Percentiles rank a stretch among this genome's conserved stretches.
Evolutionary conservation across 2,797 vertebrate genomes (phyloP).

Genomic region (Stomatorhinus walkeri): DNA sequence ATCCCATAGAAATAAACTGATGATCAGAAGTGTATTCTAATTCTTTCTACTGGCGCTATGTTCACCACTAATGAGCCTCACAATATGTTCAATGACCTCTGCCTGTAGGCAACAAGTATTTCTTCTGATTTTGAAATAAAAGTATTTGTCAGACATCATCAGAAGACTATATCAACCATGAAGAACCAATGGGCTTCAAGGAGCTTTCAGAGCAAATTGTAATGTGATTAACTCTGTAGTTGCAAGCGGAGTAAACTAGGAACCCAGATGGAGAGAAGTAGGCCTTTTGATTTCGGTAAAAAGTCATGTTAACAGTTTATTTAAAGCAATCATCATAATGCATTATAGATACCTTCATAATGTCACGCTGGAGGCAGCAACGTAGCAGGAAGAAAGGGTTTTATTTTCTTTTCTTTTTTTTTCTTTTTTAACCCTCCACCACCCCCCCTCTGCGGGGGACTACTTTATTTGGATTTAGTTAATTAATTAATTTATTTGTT

Average conservation of each 20-base stretch:
- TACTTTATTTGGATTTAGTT: no score
- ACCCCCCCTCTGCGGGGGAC: no score
- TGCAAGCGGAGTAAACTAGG: neutral
- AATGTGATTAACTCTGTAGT: neutral
- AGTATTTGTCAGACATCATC: neutral
- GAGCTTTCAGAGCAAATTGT: neutral
- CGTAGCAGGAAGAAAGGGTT: no score
- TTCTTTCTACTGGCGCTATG: neutral
- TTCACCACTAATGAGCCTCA: neutral
- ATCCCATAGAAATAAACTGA: neutral
- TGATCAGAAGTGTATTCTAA: neutral
- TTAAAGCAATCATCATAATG: neutral
- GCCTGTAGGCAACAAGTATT: neutral
- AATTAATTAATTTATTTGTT: no score
- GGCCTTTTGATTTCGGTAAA: neutral
- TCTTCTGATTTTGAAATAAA: neutral
- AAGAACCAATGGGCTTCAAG: neutral
- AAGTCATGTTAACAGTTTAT: neutral
- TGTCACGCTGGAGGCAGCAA: neutral
- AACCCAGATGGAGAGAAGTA: neutral
- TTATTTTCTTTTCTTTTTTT: no score
- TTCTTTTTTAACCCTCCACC: no score
- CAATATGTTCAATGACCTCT: slow-evolving; percentile 1
- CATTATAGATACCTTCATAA: neutral
- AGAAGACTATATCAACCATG: neutral